Evolutionary conservation across 2,888 invertebrate species (phyloP).

Genomic region (Dascillus cervinus): DNA sequence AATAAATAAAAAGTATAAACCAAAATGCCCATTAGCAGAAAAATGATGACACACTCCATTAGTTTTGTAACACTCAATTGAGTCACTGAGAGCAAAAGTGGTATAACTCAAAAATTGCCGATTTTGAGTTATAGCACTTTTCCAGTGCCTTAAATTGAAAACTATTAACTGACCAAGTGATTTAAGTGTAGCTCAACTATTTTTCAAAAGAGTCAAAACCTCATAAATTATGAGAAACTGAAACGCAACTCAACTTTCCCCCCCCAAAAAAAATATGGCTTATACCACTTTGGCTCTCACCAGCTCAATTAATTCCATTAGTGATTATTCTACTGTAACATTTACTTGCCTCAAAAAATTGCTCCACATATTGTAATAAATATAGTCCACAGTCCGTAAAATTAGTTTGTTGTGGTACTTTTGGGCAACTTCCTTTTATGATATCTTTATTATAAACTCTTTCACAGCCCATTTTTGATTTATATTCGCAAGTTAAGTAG

Average conservation of each 20-base stretch:
- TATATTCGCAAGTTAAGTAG: conserved; percentile 82
- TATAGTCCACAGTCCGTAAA: conserved; percentile 96
- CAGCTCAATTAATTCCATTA: too few species aligned
- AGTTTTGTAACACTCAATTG: neutral
- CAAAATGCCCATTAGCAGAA: conserved; percentile 1
- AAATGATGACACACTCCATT: neutral
- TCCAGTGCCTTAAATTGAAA: too few species aligned
- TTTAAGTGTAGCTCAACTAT: too few species aligned
- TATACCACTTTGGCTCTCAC: too few species aligned
- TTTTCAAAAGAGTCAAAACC: too few species aligned
- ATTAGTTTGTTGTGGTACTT: conserved; percentile 96
- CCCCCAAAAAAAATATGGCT: too few species aligned
- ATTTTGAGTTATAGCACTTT: too few species aligned
- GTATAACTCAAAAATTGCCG: too few species aligned
- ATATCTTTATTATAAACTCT: conserved; percentile 72
- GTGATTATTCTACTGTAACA: too few species aligned
- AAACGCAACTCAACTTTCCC: too few species aligned
- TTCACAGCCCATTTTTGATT: conserved; percentile 56
- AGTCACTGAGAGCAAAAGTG: conserved; percentile 1
- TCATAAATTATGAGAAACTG: too few species aligned
- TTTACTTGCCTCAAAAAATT: conserved; percentile 83
- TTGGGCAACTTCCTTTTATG: conserved; percentile 79
- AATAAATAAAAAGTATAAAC: conserved; percentile 1
- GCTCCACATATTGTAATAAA: conserved; percentile 92
- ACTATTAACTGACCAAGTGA: too few species aligned